These are phyloP conservation scores for Tyria jacobaeae DNA, from an alignment of 2,888 invertebrate species.

Conservation along the genomic window DNA sequence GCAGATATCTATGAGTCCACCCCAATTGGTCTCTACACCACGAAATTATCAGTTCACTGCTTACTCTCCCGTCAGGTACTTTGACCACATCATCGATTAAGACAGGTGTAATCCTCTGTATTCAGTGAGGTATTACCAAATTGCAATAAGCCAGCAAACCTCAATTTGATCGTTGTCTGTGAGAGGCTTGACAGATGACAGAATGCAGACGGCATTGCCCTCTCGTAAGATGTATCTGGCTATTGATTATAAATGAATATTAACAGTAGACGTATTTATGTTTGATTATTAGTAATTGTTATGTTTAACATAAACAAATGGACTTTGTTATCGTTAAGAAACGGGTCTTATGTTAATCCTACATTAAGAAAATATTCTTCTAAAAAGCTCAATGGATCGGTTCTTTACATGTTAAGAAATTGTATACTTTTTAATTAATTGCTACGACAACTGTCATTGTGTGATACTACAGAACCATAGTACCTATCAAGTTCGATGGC, in stretches of 20 bases:
- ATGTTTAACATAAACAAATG: no score
- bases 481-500: no score
- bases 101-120: constrained; percentile 18
- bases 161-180: constrained; percentile 72
- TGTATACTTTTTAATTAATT: no score
- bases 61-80: neutral
- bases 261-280: neutral
- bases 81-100: constrained; percentile 6
- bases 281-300: no score
- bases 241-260: constrained; percentile 24
- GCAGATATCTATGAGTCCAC: neutral
- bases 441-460: no score
- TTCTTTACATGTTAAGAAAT: no score
- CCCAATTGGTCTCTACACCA: constrained; percentile 22
- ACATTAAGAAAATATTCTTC: no score
- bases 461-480: no score
- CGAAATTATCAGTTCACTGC: neutral
- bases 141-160: constrained; percentile 69
- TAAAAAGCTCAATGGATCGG: no score
- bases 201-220: constrained; percentile 47
- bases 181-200: constrained; percentile 71
- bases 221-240: constrained; percentile 31
- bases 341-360: no score
- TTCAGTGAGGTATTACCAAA: constrained; percentile 59
- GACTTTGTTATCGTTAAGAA: no score